Evolutionary conservation across 2,113 vertebrate species (phyloP).

Genomic region (Laticauda laticaudata): DNA sequence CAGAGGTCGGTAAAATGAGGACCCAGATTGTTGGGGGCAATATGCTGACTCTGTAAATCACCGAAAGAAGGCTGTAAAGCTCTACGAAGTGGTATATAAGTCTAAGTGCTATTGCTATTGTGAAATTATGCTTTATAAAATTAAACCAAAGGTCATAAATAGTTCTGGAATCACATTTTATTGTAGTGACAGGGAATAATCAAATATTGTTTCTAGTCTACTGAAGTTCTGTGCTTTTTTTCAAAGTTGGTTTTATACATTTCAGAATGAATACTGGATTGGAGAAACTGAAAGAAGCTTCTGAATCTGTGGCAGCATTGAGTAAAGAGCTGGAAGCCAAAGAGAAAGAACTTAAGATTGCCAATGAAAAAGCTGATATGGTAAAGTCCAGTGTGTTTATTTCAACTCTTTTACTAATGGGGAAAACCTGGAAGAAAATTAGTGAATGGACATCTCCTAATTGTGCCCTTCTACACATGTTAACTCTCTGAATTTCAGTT

Average conservation of each 20-base stretch:
- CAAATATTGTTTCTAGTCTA: neutral
- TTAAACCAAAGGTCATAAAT: neutral
- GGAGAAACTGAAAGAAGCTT: constrained; percentile 92
- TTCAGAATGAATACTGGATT: constrained; percentile 91
- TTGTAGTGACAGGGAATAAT: neutral
- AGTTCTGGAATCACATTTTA: neutral
- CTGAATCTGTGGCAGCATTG: constrained; percentile 85
- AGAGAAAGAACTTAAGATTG: constrained; percentile 89
- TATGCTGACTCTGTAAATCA: too few species aligned
- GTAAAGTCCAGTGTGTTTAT: constrained; percentile 60
- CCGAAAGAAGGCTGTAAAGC: too few species aligned
- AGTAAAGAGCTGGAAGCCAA: constrained; percentile 90
- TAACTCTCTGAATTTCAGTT: neutral
- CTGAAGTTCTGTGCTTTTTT: neutral
- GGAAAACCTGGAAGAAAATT: neutral
- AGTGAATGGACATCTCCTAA: neutral
- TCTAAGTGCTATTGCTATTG: neutral
- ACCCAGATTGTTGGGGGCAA: too few species aligned
- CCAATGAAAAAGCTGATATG: constrained; percentile 91
- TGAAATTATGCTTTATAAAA: neutral
- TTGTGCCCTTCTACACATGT: neutral
- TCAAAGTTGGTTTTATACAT: neutral
- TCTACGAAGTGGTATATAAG: too few species aligned
- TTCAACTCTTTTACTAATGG: neutral
- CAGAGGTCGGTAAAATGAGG: too few species aligned